These are phyloP conservation scores for Chloropsis hardwickii DNA, from an alignment of 2,113 vertebrate species.

Conservation along the genomic window DNA sequence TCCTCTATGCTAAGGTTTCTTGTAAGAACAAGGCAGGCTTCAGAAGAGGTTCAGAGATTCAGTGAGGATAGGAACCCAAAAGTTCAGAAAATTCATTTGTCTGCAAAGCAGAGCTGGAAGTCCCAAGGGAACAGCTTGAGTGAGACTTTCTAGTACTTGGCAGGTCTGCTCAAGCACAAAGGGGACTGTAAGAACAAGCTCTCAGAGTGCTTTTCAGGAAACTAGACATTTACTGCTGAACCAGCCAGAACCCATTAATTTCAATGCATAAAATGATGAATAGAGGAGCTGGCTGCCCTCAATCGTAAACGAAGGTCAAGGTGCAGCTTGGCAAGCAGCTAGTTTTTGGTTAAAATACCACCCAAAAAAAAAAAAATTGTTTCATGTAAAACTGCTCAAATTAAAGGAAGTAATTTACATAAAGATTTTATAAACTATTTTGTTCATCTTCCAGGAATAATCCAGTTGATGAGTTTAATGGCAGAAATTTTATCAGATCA, in stretches of 20 bases:
- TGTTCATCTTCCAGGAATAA: background rate
- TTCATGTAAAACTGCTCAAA: background rate
- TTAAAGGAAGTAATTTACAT: background rate
- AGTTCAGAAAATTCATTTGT: background rate
- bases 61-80: background rate
- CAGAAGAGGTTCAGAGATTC: background rate
- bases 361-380: background rate
- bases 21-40: slow-evolving; percentile 36
- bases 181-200: background rate
- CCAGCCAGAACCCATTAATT: slow-evolving; percentile 15
- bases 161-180: background rate
- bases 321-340: background rate
- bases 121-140: background rate
- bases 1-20: background rate
- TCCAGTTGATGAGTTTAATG: background rate
- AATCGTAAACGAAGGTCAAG: slow-evolving; percentile 24
- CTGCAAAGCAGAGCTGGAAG: background rate
- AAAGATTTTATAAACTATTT: background rate
- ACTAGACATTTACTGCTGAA: background rate
- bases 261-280: background rate
- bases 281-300: background rate
- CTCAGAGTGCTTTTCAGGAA: slow-evolving; percentile 28
- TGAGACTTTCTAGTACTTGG: background rate
- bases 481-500: background rate
- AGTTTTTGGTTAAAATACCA: background rate